Evolutionary conservation across 2,113 vertebrate genomes (phyloP).

Genomic region (Anhinga anhinga): DNA sequence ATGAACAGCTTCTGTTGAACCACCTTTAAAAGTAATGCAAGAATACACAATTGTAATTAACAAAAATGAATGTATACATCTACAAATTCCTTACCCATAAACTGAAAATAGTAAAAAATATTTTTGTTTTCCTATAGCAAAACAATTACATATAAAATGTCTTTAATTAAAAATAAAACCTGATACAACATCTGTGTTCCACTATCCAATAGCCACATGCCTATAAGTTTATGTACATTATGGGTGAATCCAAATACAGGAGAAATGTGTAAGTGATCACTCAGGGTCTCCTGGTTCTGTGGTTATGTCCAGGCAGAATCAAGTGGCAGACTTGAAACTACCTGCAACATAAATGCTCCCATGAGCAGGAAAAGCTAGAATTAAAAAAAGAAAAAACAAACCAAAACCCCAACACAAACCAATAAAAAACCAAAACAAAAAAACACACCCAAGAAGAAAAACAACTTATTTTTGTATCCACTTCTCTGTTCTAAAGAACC

Average conservation of each 20-base stretch:
- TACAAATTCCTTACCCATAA: background rate
- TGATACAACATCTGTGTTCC: background rate
- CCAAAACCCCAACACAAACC: no score
- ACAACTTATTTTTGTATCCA: background rate
- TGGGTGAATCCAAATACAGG: background rate
- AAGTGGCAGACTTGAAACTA: background rate
- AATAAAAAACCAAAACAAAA: no score
- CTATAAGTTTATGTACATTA: background rate
- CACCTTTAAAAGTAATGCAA: conserved; percentile 72
- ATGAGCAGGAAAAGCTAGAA: background rate
- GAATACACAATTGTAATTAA: background rate
- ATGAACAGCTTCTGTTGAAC: conserved; percentile 93
- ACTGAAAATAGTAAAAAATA: background rate
- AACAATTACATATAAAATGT: background rate
- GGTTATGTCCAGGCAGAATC: background rate
- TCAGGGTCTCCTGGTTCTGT: background rate
- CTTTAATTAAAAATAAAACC: background rate
- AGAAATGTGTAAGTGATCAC: background rate
- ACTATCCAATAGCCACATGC: fast-evolving
- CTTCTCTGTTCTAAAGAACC: background rate
- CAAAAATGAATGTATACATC: background rate
- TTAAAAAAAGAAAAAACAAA: background rate
- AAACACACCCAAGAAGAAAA: background rate
- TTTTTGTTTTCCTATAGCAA: background rate
- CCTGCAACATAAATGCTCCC: background rate